Evolutionary conservation across 2,888 invertebrate species (phyloP), one percentile per base, ranked within the genome.

Genomic region (Nematopogon swammerdamellus): DNA sequence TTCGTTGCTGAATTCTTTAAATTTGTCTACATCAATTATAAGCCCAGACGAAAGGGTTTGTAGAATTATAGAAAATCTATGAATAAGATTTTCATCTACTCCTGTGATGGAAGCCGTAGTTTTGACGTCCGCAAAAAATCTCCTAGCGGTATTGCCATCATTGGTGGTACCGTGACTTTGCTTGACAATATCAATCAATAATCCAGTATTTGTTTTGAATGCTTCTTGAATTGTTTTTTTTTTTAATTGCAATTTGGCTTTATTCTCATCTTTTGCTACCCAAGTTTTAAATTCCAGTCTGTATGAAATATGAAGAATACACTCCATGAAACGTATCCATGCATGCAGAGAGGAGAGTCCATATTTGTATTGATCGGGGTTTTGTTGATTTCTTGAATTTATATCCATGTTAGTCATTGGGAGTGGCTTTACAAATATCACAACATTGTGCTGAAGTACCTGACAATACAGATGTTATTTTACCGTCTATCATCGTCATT

Each of bases 261-360:
- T 36, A 6, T 36, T 36, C n/a, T 36, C 36, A 3, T 36, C 36
- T 36, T 36, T 36, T 14, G 36, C 36, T 14, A 36, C 11, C 54
- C 53, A 55, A 20, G 53, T 55, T 43, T 55, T 47, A 14, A 46
- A 42, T 11, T 19, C 25, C 6, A 46, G 5, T 20, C 16, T 46
- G 18, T 46, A 46, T 11, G 52, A 45, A 18, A 57, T 14, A 46
- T 58, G 53, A 17, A 58, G 47, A 11, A 55, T 44, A 48, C 53
- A 56, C 53, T 58, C 57, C 49, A 57, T 54, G 8, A 52, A 47
- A 11, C 56, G 51, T 36, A 58, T 55, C 54, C 53, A 58, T n/a
- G 47, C 54, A 55, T 57, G 55, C 25, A 57, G 49, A n/a, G 51
- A 29, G 1, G 55, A 56, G 5, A 58, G 20, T 16, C 54, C 55